These are phyloP conservation scores for Acheta domesticus DNA, from an alignment of 2,888 invertebrate species.

Conservation along the genomic window DNA sequence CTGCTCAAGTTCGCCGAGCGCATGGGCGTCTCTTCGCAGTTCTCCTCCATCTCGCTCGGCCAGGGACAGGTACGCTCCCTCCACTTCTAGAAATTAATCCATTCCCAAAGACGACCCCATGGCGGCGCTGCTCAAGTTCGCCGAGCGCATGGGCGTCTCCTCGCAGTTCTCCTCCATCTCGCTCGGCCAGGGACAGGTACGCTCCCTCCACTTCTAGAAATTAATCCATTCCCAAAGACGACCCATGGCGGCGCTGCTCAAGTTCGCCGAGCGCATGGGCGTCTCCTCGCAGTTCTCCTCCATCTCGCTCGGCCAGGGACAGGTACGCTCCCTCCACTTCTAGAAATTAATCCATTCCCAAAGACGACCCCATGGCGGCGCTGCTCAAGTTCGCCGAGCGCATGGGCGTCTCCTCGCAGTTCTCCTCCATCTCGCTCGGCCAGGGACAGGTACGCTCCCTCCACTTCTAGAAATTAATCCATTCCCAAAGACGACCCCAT, in stretches of 20 bases:
- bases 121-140: slow-evolving; percentile 71
- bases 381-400: slow-evolving; percentile 73
- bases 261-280: slow-evolving; percentile 72
- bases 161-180: slow-evolving; percentile 69
- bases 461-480: no score
- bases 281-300: slow-evolving; percentile 61
- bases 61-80: slow-evolving; percentile 59
- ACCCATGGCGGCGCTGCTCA: slow-evolving; percentile 73
- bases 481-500: slow-evolving; percentile 60
- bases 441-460: slow-evolving; percentile 59
- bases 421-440: slow-evolving; percentile 73
- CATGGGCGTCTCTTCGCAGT: slow-evolving; percentile 61
- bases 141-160: slow-evolving; percentile 64
- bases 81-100: no score
- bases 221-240: no score
- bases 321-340: slow-evolving; percentile 43
- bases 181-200: slow-evolving; percentile 70
- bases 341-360: no score
- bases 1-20: slow-evolving; percentile 73
- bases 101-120: slow-evolving; percentile 60
- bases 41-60: slow-evolving; percentile 73
- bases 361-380: slow-evolving; percentile 69
- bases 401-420: slow-evolving; percentile 61
- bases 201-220: no score
- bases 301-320: slow-evolving; percentile 79